A percentile compares a stretch with the other conserved stretches of the same genome.
These are phyloP conservation scores for Liopterus haemorrhoidalis DNA, from an alignment of 2,888 invertebrate genomes.

Conservation along the genomic window DNA sequence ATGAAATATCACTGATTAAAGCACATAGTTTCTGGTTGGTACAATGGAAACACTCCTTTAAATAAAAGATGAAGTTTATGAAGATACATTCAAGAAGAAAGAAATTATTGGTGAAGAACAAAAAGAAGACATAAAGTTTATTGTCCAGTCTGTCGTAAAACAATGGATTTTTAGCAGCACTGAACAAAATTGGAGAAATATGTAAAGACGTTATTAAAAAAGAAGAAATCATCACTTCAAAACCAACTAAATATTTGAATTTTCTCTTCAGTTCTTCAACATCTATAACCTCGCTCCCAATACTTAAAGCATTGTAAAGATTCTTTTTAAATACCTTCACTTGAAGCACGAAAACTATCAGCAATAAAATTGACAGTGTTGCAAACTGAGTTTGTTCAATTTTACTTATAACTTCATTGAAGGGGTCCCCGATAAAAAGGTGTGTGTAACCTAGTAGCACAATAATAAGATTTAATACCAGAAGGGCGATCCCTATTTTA, in stretches of 20 bases:
- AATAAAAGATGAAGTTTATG: conserved; percentile 8
- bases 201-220: conserved; percentile 13
- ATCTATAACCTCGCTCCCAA: conserved; percentile 11
- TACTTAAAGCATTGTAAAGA: too few relatives aligned
- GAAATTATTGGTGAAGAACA: conserved; percentile 16
- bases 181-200: conserved; percentile 7
- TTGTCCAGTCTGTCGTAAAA: conserved; percentile 13
- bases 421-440: conserved; percentile 15
- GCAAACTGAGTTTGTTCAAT: conserved; percentile 19
- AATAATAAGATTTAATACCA: conserved; percentile 4
- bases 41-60: conserved; percentile 17
- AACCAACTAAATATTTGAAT: too few relatives aligned
- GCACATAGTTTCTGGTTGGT: conserved; percentile 12
- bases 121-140: conserved; percentile 19
- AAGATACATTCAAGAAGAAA: conserved; percentile 18
- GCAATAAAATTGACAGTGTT: conserved; percentile 1
- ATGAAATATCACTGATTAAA: conserved; percentile 1
- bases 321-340: conserved; percentile 16
- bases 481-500: conserved; percentile 14
- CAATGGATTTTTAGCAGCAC: too few relatives aligned
- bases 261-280: too few relatives aligned
- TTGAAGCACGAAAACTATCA: conserved; percentile 11
- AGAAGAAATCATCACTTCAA: conserved; percentile 11
- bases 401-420: conserved; percentile 16
- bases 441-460: conserved; percentile 14